Conservation (phyloP, 2,797 vertebrate genomes). For the Intellagama lesueurii region DNA sequence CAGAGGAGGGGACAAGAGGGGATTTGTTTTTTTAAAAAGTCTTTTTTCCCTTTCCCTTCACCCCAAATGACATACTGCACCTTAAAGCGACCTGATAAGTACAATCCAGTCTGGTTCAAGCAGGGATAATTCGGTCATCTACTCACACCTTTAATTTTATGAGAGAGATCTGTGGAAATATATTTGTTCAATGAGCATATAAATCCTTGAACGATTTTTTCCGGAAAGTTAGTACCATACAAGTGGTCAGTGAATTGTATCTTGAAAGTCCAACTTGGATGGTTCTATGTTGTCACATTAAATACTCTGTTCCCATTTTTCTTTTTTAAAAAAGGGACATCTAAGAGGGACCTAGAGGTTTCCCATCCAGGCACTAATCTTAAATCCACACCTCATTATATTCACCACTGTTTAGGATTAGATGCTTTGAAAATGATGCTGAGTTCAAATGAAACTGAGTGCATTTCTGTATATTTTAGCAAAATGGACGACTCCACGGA, state of each 20-base stretch:
- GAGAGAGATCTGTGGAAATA: background rate
- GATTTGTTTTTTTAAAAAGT: too few species aligned
- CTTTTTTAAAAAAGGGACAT: background rate
- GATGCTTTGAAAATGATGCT: background rate
- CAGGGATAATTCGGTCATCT: too few species aligned
- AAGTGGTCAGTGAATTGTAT: background rate
- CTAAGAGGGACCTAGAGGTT: background rate
- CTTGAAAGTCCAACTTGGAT: background rate
- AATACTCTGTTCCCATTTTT: background rate
- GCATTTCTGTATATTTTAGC: constrained; percentile 50
- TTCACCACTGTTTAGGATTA: accelerated
- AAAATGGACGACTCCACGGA: constrained; percentile 43
- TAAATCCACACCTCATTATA: background rate
- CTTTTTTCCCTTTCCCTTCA: too few species aligned
- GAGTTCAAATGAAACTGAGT: background rate
- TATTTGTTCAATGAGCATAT: background rate
- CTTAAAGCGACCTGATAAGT: too few species aligned
- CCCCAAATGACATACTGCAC: too few species aligned
- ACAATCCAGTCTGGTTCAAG: too few species aligned
- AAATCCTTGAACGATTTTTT: background rate
- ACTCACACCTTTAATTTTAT: too few species aligned
- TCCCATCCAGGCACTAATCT: background rate
- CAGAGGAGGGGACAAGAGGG: too few species aligned
- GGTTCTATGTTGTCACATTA: background rate
- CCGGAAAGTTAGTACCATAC: background rate